Conservation (phyloP, 2,888 invertebrate species). For the Lasioglossum lativentre region DNA sequence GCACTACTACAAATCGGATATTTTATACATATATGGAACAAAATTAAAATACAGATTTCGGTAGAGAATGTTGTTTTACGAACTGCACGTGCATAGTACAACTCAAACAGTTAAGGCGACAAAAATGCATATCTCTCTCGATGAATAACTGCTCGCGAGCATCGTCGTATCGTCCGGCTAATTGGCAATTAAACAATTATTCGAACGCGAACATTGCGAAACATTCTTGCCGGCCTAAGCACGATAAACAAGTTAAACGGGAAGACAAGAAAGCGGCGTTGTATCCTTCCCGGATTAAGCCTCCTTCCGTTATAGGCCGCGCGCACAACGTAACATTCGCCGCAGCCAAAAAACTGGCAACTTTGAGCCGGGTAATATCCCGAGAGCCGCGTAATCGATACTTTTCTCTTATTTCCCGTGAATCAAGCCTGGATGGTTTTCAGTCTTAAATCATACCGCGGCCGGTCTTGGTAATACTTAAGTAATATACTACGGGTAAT, state of each 20-base stretch:
- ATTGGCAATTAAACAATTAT: neutral
- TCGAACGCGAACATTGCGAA: neutral
- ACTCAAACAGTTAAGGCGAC: neutral
- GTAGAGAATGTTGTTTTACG: neutral
- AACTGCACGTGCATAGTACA: neutral
- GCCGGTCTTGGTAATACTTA: constrained; percentile 20
- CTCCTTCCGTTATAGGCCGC: neutral
- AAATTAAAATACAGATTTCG: too few species aligned
- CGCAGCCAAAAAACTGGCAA: constrained; percentile 3
- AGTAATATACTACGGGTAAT: constrained; percentile 39
- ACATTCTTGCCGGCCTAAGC: neutral
- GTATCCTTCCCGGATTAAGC: constrained; percentile 11
- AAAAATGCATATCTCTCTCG: neutral
- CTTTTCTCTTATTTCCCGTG: constrained; percentile 30
- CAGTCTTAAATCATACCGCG: constrained; percentile 33
- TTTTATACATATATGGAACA: too few species aligned
- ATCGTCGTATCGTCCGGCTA: neutral
- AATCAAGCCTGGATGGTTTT: constrained; percentile 22
- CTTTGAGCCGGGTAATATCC: constrained; percentile 25
- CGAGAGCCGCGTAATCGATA: constrained; percentile 17
- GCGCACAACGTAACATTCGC: neutral
- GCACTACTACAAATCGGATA: too few species aligned
- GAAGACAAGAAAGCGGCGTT: neutral
- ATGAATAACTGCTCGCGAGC: neutral
- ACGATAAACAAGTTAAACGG: neutral